Evolutionary conservation across 2,888 invertebrate genomes (phyloP).

Genomic region (Melieria picta): DNA sequence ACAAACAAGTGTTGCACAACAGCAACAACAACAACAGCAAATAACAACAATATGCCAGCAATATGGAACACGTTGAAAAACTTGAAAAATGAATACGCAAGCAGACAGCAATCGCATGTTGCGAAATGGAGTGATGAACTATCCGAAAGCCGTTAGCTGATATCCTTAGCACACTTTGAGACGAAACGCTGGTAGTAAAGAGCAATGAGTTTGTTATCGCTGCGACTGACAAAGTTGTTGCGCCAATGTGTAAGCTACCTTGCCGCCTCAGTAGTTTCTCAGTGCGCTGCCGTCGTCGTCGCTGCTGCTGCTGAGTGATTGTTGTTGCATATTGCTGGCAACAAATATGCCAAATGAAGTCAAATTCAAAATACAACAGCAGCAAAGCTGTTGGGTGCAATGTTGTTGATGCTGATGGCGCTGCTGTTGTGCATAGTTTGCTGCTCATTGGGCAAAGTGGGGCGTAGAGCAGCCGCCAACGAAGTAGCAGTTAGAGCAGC

Average conservation of each 20-base stretch:
- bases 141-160: conserved; percentile 12
- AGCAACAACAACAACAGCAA: too few species aligned
- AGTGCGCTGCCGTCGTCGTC: too few species aligned
- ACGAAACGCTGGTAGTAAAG: not conserved
- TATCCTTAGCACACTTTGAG: not conserved
- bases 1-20: too few species aligned
- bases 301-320: too few species aligned
- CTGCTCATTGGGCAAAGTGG: not conserved
- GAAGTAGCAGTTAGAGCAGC: not conserved
- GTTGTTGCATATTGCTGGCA: conserved; percentile 5
- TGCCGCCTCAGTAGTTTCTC: not conserved
- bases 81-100: too few species aligned
- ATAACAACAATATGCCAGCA: too few species aligned
- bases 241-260: not conserved
- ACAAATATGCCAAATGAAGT: conserved; percentile 28
- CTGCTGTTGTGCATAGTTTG: not conserved
- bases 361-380: not conserved
- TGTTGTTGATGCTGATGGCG: not conserved
- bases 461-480: not conserved
- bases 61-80: too few species aligned
- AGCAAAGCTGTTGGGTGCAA: not conserved
- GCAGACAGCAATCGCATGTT: not conserved
- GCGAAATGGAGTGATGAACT: conserved; percentile 18
- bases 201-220: conserved; percentile 20
- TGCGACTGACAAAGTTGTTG: conserved; percentile 19